Conservation (phyloP, 2,888 invertebrate genomes). For the Amblyjoppa proteus region DNA sequence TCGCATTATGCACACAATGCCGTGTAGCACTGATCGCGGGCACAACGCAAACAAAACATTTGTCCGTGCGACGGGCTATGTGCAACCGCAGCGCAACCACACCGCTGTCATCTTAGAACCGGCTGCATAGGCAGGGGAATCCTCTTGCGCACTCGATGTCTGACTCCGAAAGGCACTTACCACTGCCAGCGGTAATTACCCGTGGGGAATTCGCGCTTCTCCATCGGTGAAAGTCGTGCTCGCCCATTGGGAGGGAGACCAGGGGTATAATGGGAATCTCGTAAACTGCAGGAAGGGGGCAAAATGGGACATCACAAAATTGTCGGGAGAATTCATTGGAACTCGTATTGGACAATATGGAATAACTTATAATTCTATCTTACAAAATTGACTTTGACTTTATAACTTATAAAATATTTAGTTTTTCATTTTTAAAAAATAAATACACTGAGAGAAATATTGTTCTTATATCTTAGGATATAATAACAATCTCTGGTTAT, state of each 20-base stretch:
- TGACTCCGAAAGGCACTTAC: slow-evolving; percentile 52
- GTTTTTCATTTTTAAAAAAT: not conserved
- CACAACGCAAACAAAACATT: slow-evolving; percentile 64
- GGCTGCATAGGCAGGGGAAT: not conserved
- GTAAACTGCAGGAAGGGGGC: not conserved
- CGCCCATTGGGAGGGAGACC: not conserved
- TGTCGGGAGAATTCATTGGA: not conserved
- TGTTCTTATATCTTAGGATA: too few relatives aligned
- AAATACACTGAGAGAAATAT: not conserved
- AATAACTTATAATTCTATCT: too few relatives aligned
- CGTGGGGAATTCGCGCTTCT: slow-evolving; percentile 19
- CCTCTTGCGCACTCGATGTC: slow-evolving; percentile 53
- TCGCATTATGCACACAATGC: slow-evolving; percentile 48
- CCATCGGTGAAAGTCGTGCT: not conserved
- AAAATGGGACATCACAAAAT: not conserved
- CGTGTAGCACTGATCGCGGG: slow-evolving; percentile 1
- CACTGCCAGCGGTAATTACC: slow-evolving; percentile 48
- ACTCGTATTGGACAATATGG: too few relatives aligned
- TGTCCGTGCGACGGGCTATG: slow-evolving; percentile 47
- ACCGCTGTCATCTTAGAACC: slow-evolving; percentile 52
- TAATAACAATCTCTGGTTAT: too few relatives aligned
- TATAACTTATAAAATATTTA: too few relatives aligned
- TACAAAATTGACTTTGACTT: too few relatives aligned
- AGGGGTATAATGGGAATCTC: not conserved
- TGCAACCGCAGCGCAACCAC: slow-evolving; percentile 49